phyloP scores from a whole-genome alignment of 2,888 invertebrate genomes.

The Cacoxenus indagator region DNA sequence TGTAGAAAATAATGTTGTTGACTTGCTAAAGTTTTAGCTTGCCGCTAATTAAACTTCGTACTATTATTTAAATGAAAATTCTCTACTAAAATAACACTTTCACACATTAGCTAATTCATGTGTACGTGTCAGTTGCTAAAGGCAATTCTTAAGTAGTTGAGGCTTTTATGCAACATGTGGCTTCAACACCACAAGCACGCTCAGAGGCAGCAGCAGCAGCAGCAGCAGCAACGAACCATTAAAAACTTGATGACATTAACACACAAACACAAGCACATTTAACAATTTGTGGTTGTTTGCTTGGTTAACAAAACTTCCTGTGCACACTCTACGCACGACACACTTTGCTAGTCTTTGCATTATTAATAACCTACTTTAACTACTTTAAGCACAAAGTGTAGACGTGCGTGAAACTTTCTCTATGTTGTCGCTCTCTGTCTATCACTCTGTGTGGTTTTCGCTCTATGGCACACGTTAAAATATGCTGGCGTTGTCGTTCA shows the following conservation, averaged over 20 bases:
- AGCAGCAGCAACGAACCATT: background rate
- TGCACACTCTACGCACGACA: background rate
- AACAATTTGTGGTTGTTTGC: background rate
- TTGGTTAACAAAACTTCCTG: background rate
- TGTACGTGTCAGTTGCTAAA: too few species aligned
- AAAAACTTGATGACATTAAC: background rate
- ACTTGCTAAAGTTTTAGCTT: too few species aligned
- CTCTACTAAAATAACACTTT: too few species aligned
- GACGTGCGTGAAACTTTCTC: background rate
- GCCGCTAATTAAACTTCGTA: too few species aligned
- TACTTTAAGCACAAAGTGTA: background rate
- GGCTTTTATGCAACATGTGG: too few species aligned
- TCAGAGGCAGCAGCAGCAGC: too few species aligned
- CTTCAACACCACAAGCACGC: too few species aligned
- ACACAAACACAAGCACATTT: constrained; percentile 3
- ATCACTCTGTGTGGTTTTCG: background rate
- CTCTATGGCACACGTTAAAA: background rate
- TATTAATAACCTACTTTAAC: constrained; percentile 10
- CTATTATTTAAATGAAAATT: too few species aligned
- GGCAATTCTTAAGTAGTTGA: too few species aligned
- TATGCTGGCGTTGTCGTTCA: background rate
- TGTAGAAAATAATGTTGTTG: too few species aligned
- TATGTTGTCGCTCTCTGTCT: background rate
- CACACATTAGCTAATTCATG: too few species aligned
- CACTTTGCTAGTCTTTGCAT: constrained; percentile 9